Evolutionary conservation across 2,113 vertebrate genomes (phyloP).

Genomic region (Crotalus helleri): DNA sequence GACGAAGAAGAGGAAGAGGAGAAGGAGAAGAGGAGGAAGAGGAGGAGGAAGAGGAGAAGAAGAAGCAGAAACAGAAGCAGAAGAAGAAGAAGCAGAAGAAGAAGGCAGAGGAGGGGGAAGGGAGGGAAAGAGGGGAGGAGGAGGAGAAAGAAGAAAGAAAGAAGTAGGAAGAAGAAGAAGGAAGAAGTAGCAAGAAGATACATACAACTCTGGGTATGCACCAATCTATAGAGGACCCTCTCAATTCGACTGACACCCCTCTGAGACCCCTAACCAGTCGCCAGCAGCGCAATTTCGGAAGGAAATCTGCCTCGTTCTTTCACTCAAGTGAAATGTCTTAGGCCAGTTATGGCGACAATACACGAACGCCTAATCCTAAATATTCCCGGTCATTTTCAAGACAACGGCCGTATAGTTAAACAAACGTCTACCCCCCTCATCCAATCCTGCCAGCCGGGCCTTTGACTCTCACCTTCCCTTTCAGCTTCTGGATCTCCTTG

Average conservation of each 20-base stretch:
- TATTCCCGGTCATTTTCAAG: background rate
- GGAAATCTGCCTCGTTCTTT: background rate
- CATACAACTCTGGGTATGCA: background rate
- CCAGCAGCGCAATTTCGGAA: background rate
- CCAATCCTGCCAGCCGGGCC: rapidly evolving
- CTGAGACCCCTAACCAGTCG: background rate
- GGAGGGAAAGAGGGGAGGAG: no score
- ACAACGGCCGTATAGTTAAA: background rate
- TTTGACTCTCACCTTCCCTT: slow-evolving; percentile 73
- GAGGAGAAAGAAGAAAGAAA: no score
- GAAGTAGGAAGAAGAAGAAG: no score
- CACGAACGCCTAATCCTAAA: background rate
- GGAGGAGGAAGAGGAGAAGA: rapidly evolving
- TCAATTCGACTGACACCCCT: background rate
- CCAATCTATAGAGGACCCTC: background rate
- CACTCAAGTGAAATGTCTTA: background rate
- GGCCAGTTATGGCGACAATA: background rate
- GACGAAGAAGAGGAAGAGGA: no score
- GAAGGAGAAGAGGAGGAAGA: no score
- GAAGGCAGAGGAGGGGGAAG: no score
- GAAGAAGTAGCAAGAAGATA: no score
- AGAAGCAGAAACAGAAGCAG: no score
- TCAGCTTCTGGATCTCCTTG: slow-evolving; percentile 75
- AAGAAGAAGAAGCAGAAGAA: no score
- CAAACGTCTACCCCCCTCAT: background rate